Evolutionary conservation across 2,888 invertebrate species (phyloP).

Genomic region (Theodoxus fluviatilis): DNA sequence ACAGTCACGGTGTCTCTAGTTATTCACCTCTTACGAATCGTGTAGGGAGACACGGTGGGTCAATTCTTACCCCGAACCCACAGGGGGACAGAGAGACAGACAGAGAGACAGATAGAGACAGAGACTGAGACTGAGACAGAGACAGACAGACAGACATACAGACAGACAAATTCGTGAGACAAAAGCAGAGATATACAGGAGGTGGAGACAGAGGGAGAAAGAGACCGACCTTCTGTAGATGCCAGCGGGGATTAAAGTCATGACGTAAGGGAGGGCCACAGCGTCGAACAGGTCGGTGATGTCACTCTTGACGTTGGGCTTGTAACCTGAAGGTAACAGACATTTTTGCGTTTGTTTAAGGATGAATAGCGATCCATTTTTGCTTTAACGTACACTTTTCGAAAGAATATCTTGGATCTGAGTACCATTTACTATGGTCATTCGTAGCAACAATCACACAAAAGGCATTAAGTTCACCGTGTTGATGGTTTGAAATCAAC

Average conservation of each 20-base stretch:
- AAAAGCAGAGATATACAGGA: neutral
- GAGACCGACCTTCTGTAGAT: conserved; percentile 70
- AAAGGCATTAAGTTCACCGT: too few relatives aligned
- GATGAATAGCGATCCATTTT: too few relatives aligned
- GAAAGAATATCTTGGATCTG: too few relatives aligned
- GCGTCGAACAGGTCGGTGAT: conserved; percentile 94
- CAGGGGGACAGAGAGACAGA: neutral
- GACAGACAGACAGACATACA: neutral
- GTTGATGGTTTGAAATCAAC: too few relatives aligned
- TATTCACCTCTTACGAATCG: too few relatives aligned
- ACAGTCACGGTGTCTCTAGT: too few relatives aligned
- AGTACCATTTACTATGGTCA: too few relatives aligned
- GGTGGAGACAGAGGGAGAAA: neutral
- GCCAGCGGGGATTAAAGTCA: conserved; percentile 93
- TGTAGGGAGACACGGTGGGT: too few relatives aligned
- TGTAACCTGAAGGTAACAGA: conserved; percentile 79
- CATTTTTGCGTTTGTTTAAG: neutral
- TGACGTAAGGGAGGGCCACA: conserved; percentile 94
- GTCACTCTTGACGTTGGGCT: conserved; percentile 92
- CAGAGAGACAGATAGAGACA: neutral
- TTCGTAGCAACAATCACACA: too few relatives aligned
- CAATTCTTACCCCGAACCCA: too few relatives aligned
- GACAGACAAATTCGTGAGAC: neutral
- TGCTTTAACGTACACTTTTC: too few relatives aligned
- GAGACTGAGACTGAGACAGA: conserved; percentile 1